Percentiles rank a stretch among this genome's conserved stretches.
These are phyloP conservation scores for Caranx melampygus DNA, from an alignment of 2,113 vertebrate species.

Conservation along the genomic window DNA sequence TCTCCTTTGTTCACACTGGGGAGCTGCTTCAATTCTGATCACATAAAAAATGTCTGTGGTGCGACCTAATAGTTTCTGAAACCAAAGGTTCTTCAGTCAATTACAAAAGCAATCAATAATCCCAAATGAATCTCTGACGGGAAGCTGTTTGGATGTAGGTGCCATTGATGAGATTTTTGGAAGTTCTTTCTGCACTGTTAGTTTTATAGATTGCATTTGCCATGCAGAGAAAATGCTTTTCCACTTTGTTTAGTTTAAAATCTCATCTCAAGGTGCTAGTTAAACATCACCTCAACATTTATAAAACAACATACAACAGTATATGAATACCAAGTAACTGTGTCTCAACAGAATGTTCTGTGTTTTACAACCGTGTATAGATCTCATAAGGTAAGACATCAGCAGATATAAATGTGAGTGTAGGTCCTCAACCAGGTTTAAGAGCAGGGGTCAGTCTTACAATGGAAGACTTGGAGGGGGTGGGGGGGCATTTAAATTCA, in stretches of 20 bases:
- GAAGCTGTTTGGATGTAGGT: conserved; percentile 64
- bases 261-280: conserved; percentile 37
- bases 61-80: conserved; percentile 38
- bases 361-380: conserved; percentile 15
- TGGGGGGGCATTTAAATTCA: neutral
- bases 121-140: conserved; percentile 67
- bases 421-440: neutral
- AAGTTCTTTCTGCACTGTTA: conserved; percentile 71
- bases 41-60: conserved; percentile 47
- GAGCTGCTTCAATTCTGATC: conserved; percentile 65
- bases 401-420: neutral
- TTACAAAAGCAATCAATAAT: conserved; percentile 81
- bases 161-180: conserved; percentile 69
- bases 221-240: conserved; percentile 43
- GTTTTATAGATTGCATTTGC: conserved; percentile 75
- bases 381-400: neutral
- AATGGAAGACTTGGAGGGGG: neutral
- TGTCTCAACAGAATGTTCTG: neutral
- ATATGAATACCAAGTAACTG: conserved; percentile 30
- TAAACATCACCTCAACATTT: neutral
- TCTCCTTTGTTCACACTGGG: neutral
- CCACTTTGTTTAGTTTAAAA: conserved; percentile 49
- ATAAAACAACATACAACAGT: conserved; percentile 15
- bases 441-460: neutral
- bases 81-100: conserved; percentile 61